phyloP scores from a whole-genome alignment of 2,797 vertebrate genomes.

The Euphonia xanthogaster region DNA sequence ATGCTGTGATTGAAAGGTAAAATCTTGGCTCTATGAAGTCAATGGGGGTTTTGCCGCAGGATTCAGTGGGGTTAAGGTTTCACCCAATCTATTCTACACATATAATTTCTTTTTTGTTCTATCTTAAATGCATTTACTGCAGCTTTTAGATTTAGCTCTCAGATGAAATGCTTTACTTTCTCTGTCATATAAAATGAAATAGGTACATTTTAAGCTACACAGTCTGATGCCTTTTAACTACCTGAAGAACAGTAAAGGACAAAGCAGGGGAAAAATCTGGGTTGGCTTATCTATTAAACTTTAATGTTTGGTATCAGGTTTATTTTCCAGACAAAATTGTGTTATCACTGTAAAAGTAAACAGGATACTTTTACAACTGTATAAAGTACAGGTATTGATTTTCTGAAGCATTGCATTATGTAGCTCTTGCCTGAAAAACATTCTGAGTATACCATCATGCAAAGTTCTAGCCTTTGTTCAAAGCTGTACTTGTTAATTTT shows the following conservation, averaged over 20 bases:
- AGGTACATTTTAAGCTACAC: not conserved
- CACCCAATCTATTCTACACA: not conserved
- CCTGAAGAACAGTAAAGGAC: not conserved
- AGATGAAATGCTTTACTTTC: not conserved
- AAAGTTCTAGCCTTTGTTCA: not conserved
- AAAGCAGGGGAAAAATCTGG: not conserved
- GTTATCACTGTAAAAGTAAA: not conserved
- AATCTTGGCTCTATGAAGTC: not conserved
- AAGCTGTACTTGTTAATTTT: not conserved
- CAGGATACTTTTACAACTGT: not conserved
- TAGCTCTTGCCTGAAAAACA: not conserved
- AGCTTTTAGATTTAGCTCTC: not conserved
- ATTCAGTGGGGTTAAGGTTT: not conserved
- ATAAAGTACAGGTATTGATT: not conserved
- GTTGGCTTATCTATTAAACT: not conserved
- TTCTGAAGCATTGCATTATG: not conserved
- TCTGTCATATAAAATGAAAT: not conserved
- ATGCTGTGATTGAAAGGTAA: not conserved
- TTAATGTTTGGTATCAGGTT: not conserved
- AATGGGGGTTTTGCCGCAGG: not conserved
- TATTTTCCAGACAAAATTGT: conserved; percentile 1
- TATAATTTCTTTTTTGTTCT: not conserved
- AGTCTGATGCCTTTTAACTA: not conserved
- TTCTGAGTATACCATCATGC: not conserved
- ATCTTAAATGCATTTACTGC: not conserved